Conservation (phyloP, 2,113 vertebrate species). For the Gracilinanus agilis region DNA sequence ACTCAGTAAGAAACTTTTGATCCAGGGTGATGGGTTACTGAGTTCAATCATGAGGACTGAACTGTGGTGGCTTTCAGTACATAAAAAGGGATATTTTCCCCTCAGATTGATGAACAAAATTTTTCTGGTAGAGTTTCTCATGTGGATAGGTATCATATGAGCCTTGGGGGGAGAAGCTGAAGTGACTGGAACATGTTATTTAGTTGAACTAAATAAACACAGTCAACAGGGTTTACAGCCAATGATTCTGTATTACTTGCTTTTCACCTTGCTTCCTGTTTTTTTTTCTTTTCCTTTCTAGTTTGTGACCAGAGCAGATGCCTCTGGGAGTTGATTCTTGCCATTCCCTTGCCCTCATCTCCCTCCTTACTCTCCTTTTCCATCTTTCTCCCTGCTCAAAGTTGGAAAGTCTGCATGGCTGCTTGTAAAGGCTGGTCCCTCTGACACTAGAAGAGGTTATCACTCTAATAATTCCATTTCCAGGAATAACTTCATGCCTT, state of each 20-base stretch:
- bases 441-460: neutral
- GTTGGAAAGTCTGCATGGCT: neutral
- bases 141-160: neutral
- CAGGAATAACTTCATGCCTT: neutral
- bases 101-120: neutral
- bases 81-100: too few species aligned
- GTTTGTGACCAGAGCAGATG: neutral
- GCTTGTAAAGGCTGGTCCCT: neutral
- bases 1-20: neutral
- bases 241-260: neutral
- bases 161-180: neutral
- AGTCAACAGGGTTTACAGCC: neutral
- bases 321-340: neutral
- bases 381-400: neutral
- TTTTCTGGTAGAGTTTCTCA: neutral
- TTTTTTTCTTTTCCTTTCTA: neutral
- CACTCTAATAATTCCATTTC: neutral
- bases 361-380: neutral
- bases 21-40: neutral
- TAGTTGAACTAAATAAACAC: neutral
- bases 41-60: neutral
- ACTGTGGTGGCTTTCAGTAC: neutral
- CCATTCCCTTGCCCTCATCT: neutral
- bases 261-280: neutral
- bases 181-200: neutral